Conservation (phyloP, 2,797 vertebrate genomes). For the Sebastiscus albofasciatus region DNA sequence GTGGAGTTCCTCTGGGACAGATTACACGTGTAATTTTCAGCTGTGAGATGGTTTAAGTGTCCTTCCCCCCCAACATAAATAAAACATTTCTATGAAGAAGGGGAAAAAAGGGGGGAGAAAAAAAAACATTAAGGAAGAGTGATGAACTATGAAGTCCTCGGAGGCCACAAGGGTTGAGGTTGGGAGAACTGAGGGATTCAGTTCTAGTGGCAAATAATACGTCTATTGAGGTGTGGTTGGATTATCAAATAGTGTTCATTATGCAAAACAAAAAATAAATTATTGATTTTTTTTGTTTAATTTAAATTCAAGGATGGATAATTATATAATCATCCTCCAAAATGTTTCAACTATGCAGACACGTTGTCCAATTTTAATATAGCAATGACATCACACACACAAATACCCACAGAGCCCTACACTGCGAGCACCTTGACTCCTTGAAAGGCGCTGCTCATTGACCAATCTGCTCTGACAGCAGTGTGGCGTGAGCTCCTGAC, state of each 20-base stretch:
- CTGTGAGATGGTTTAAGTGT: slow-evolving; percentile 84
- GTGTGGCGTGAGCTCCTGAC: slow-evolving; percentile 76
- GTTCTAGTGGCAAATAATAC: slow-evolving; percentile 46
- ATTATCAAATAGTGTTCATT: neutral
- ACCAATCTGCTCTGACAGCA: slow-evolving; percentile 80
- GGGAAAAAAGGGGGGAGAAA: slow-evolving; percentile 2
- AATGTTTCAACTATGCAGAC: slow-evolving; percentile 30
- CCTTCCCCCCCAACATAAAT: slow-evolving; percentile 70
- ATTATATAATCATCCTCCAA: neutral
- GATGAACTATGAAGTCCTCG: slow-evolving; percentile 71
- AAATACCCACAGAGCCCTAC: slow-evolving; percentile 25
- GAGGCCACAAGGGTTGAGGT: slow-evolving; percentile 44
- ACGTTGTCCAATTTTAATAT: neutral
- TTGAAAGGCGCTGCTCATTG: slow-evolving; percentile 70
- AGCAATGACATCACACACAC: slow-evolving; percentile 13
- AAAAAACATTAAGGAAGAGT: slow-evolving; percentile 69
- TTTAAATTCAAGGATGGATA: slow-evolving; percentile 1
- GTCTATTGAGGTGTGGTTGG: slow-evolving; percentile 16
- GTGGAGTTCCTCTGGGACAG: slow-evolving; percentile 78
- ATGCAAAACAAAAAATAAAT: neutral
- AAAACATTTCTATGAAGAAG: slow-evolving; percentile 73
- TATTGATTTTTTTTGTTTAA: neutral
- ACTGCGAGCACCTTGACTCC: slow-evolving; percentile 64
- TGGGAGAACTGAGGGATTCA: slow-evolving; percentile 40
- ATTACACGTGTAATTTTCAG: slow-evolving; percentile 86